Base-by-base conservation (phyloP, 2,113 vertebrate species). In the Oncorhynchus gorbuscha region DNA sequence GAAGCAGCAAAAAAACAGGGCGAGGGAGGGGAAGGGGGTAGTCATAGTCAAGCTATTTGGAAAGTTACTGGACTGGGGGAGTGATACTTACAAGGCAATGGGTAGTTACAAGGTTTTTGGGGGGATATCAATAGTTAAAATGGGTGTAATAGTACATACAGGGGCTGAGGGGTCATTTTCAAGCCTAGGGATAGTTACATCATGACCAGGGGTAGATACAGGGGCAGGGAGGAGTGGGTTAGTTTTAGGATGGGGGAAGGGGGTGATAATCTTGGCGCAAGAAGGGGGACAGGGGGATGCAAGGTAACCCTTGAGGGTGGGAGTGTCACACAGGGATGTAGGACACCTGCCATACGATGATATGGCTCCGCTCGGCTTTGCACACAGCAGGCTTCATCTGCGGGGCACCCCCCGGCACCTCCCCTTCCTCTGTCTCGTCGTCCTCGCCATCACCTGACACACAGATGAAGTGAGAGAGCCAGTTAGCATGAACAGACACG, bases 311-410 rank as follows among this genome's bases (percentile, higher is more conserved):
- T 58, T 16, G 2, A 62, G 59, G 84, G 75, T 71, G 16, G 51
- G 51, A 18, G 51, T 14, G 87, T 99, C 94, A 99, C 92, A 99
- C 98, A 0, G 96, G 97, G 72, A 95, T 87, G 61, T 98, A 99
- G 3, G 97, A 97, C 83, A 99, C 98, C 91, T 99, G 98, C 98
- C 98, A 99, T 84, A 99, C 98, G 5, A 99, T 99, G 84, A 99
- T 97, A 93, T 99, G 98, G 88, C 97, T 99, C 67, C 97, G 94
- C 90, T 99, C 98, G 0, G 96, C 97, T 93, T 99, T 99, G 75
- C 95, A 95, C 85, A 98, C 86, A 20, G 95, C 78, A 3, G 97
- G 94, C 87, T 98, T 99, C 80, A 94, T 92, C 85, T 95, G 95
- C 0, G 88, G 82, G 65, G 88, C 72, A 0, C 94, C 93, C 13